These are phyloP conservation scores for Tuta absoluta DNA, from an alignment of 2,888 invertebrate genomes.

Conservation along the genomic window DNA sequence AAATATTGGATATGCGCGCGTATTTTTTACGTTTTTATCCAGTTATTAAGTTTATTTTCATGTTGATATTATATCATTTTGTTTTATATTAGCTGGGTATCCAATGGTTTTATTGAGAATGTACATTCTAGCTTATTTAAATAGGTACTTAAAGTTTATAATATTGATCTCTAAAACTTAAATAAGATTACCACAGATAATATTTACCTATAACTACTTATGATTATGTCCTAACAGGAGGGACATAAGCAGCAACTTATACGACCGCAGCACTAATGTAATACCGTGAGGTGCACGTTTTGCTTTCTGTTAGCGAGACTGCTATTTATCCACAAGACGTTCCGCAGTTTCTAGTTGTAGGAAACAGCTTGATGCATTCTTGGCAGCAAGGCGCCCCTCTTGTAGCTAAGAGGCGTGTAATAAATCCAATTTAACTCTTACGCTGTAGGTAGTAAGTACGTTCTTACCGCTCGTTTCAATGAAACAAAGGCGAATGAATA, in stretches of 20 bases:
- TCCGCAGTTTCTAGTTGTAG: constrained; percentile 34
- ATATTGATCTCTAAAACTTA: no score
- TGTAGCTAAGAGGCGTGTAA: constrained; percentile 37
- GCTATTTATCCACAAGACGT: constrained; percentile 36
- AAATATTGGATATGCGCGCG: neutral
- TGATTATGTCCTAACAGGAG: no score
- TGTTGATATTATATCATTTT: neutral
- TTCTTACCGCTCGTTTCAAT: constrained; percentile 28
- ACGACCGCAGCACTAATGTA: no score
- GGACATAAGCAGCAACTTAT: no score
- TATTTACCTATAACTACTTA: no score
- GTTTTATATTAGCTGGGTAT: neutral
- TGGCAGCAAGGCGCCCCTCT: constrained; percentile 33
- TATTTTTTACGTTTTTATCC: constrained; percentile 1
- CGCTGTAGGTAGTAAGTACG: neutral
- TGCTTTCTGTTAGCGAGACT: neutral
- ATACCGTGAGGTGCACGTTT: neutral
- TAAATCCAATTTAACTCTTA: constrained; percentile 48
- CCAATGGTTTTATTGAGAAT: no score
- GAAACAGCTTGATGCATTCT: constrained; percentile 48
- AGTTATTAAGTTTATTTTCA: constrained; percentile 25
- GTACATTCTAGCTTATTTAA: no score
- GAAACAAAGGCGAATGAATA: constrained; percentile 28
- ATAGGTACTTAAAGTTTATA: no score
- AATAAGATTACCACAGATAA: no score